Evolutionary conservation across 2,888 invertebrate species (phyloP).

Genomic region (Melinopterus prodromus): DNA sequence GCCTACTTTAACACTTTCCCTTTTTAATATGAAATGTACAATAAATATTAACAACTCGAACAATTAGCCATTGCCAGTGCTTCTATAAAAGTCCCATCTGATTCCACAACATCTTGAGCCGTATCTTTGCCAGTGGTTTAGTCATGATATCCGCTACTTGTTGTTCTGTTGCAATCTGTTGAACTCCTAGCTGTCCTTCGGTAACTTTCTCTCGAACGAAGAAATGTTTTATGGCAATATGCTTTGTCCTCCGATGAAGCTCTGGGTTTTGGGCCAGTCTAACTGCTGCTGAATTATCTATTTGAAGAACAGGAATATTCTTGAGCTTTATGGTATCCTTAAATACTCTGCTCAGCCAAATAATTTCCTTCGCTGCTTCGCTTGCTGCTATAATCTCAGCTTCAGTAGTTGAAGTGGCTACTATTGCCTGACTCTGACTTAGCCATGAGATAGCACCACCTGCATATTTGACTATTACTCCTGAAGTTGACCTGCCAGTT

Average conservation of each 20-base stretch:
- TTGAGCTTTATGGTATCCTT: background rate
- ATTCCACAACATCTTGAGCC: no score
- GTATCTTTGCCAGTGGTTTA: background rate
- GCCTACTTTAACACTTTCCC: background rate
- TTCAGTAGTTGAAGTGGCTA: constrained; percentile 46
- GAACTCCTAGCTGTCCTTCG: background rate
- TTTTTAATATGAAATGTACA: background rate
- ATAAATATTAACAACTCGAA: background rate
- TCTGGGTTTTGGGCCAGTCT: background rate
- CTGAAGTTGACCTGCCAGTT: constrained; percentile 40
- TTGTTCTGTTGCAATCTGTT: background rate
- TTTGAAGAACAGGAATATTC: background rate
- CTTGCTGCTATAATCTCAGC: constrained; percentile 51
- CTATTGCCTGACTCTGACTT: constrained; percentile 43
- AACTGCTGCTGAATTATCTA: background rate
- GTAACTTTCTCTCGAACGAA: constrained; percentile 8
- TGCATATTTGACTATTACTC: constrained; percentile 41
- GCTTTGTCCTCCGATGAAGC: constrained; percentile 8
- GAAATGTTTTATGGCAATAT: background rate
- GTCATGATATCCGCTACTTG: background rate
- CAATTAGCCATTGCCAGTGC: background rate
- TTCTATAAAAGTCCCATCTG: background rate
- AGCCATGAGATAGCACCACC: constrained; percentile 48
- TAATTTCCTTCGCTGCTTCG: constrained; percentile 48
- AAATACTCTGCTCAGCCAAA: constrained; percentile 28